These are phyloP conservation scores for Ethmia dodecea DNA, from an alignment of 2,888 invertebrate genomes.

Conservation along the genomic window DNA sequence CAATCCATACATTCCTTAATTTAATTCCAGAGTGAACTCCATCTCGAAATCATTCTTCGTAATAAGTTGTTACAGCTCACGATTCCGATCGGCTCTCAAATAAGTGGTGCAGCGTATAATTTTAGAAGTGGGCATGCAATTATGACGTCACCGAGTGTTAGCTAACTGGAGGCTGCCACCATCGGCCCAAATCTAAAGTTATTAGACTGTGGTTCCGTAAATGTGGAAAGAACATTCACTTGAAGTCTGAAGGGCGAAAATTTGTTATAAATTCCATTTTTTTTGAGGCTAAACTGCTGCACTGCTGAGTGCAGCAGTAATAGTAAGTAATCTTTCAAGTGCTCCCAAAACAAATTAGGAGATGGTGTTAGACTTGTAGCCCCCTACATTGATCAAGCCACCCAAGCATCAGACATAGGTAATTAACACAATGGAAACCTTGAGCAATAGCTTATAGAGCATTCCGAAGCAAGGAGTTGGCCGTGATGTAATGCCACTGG, in stretches of 20 bases:
- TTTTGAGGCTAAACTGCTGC: too few relatives aligned
- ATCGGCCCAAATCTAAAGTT: conserved; percentile 38
- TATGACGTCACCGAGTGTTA: conserved; percentile 22
- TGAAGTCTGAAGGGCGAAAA: conserved; percentile 14
- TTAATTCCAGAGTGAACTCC: not conserved
- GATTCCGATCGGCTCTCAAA: conserved; percentile 26
- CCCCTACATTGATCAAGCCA: too few relatives aligned
- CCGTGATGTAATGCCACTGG: too few relatives aligned
- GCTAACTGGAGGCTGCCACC: conserved; percentile 20
- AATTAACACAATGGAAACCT: too few relatives aligned
- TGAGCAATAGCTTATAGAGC: too few relatives aligned
- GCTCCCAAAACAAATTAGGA: too few relatives aligned
- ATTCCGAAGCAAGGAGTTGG: too few relatives aligned
- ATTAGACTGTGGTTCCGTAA: conserved; percentile 42
- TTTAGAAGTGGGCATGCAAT: conserved; percentile 25
- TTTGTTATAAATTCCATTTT: conserved; percentile 17
- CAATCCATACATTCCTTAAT: not conserved
- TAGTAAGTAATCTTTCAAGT: too few relatives aligned
- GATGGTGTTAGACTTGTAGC: too few relatives aligned
- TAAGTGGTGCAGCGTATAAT: conserved; percentile 30
- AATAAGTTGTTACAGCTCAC: conserved; percentile 19
- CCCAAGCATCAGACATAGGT: too few relatives aligned
- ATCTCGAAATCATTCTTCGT: conserved; percentile 15
- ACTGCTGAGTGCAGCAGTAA: too few relatives aligned
- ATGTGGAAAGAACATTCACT: conserved; percentile 31